These are phyloP conservation scores for Dinomys branickii DNA, from an alignment of 2,113 vertebrate species.

Conservation along the genomic window DNA sequence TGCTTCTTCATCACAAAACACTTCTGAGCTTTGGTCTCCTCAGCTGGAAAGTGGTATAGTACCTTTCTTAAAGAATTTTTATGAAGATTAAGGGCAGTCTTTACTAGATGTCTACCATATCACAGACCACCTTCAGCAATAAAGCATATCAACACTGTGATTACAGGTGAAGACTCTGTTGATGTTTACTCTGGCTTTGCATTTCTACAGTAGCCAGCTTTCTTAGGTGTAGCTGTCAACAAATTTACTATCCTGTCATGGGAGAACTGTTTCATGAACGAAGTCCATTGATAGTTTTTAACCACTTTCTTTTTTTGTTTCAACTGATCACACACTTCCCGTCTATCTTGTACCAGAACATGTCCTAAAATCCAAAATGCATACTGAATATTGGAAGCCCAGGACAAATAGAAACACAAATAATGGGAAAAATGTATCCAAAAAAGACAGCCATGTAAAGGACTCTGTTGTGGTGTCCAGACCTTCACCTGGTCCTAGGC, in stretches of 20 bases:
- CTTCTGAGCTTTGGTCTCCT: background rate
- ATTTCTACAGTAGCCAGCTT: background rate
- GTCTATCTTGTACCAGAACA: background rate
- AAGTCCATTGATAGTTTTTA: background rate
- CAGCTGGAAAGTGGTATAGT: background rate
- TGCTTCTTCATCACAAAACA: background rate
- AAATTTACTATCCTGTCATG: background rate
- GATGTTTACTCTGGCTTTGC: constrained; percentile 19
- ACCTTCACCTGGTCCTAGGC: background rate
- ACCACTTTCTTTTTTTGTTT: background rate
- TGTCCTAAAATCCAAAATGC: background rate
- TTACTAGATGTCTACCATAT: background rate
- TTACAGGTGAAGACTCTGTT: background rate
- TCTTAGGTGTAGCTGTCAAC: background rate
- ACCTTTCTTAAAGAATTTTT: background rate
- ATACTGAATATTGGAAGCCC: constrained; percentile 1
- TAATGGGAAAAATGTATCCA: background rate
- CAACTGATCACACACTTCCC: background rate
- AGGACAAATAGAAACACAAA: background rate
- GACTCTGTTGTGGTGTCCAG: background rate
- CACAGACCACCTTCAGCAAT: background rate
- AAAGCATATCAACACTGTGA: background rate
- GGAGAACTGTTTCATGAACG: background rate
- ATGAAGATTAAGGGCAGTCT: background rate
- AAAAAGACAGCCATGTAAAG: background rate